Evolutionary conservation across 2,797 vertebrate genomes (phyloP), one percentile per base, ranked within the genome.

Genomic region (Microchirus variegatus): DNA sequence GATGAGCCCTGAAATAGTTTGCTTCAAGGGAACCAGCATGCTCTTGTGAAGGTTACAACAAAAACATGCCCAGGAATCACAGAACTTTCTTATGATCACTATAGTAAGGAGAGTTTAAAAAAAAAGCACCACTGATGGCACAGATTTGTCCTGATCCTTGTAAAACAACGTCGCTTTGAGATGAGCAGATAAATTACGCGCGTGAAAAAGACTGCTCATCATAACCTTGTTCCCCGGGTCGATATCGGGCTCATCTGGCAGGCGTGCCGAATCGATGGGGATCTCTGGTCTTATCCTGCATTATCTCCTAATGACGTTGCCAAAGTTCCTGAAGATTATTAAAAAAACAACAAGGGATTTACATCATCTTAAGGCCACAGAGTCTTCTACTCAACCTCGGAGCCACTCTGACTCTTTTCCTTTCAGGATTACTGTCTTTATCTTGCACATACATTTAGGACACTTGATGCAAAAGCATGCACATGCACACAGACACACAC

Each of bases 261-360:
- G 78, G 57, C 80, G 22, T 65, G 67, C 63, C 53, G 4, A 88
- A 89, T 88, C 86, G 0, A 85, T 81, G 67, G n/a, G 65, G 75
- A 79, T 81, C 71, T 80, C 59, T 62, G 59, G 75, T 59, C 76
- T 78, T 75, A 83, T 83, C 70, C 69, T 53, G 55, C 68, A 67
- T 84, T 77, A 87, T 83, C 78, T 72, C 51, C 43, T 84, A 82
- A 87, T 80, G 76, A 81, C 66, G 17, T 74, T 73, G 82, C 72
- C 80, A 85, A 83, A 88, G 83, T 89, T 88, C 76, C 82, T 62
- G 59, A 68, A 81, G 81, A 88, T 89, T 88, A 90, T 78, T n/a
- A n/a, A 60, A 80, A 82, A 53, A 78, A 82, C 77, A 88, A 87
- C 84, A 81, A 67, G 59, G 69, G 81, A 43, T 86, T 88, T 81